Base-by-base conservation (phyloP, 2,888 invertebrate genomes). In the Epiblema foenella region DNA sequence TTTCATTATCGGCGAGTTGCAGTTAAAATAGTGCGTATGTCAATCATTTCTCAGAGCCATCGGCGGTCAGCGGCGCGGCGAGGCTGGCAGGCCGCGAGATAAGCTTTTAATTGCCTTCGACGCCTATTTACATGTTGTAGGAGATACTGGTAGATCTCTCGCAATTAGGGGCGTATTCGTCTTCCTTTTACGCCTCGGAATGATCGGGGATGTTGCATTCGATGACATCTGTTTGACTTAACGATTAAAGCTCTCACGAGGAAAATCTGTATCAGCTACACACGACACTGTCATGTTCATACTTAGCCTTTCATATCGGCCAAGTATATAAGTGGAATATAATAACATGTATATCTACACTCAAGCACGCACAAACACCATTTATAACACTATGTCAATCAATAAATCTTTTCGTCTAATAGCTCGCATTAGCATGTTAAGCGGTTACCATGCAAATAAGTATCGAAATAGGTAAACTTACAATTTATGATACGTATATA, bases 21-120 rank as follows among this genome's bases (percentile, higher is more conserved):
- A 84, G 89, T 89, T 90, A 87, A 90, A 92, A 89, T 88, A 87
- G 88, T 64, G 52, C 52, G 64, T 85, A 85, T 85, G 93, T 92
- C 93, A 92, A 93, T 93, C 93, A 93, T 93, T 90, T 92, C 86
- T 86, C 86, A 81, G 84, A 87, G 91, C 90, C 89, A 91, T 91
- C 92, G 89, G 83, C 87, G 85, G 82, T 74, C 87, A 85, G 81
- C 75, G 75, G 78, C 79, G 82, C 79, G 82, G 56, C 52, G 66
- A 20, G 52, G 87, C 87, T 86, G 89, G 88, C 89, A 84, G 86
- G 83, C 85, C 85, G 82, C 81, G 82, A 86, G 93, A 93, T 93
- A 93, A 92, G 87, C 87, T 91, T 89, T 93, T 93, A 93, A 93
- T 93, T 93, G 91, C 91, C 84, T 86, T 85, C 82, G 87, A 90